Base-by-base conservation (phyloP, 2,113 vertebrate genomes). In the Melanerpes aurifrons region DNA sequence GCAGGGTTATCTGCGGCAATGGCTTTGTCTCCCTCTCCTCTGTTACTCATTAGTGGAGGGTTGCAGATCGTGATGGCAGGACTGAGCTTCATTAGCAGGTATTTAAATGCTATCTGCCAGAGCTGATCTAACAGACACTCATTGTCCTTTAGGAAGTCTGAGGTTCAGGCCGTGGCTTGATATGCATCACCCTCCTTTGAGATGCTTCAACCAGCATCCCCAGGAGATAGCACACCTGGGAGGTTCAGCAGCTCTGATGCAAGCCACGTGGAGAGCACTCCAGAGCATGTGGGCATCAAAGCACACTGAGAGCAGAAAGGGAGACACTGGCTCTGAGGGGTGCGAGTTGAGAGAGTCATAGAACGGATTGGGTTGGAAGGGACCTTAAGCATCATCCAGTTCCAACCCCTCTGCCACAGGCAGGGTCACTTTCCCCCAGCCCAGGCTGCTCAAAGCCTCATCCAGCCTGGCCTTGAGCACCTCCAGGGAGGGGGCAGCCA, bases 61-160 rank as follows among this genome's bases (percentile, higher is more conserved):
- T 71, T 59, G 61, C 64, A 53, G 87, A 67, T 74, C 90, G 2
- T 90, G 63, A 91, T 74, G 86, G 19, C 72, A 74, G 79, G 18
- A 53, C n/a, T 8, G 72, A 79, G 76, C 79, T 73, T 86, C 66
- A 96, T 96, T 95, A 96, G 94, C 96, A 64, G 94, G 3, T 95
- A 67, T 92, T 96, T 77, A 67, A 94, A 58, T 2, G 40, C 37
- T 87, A 91, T 86, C 85, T 62, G 2, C 50, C 12, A 7, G 17
- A 13, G 12, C 16, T 2, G 62, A 61, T 22, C 9, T 13, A 72
- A 48, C 47, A 80, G 82, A 82, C 45, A 6, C 78, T 56, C 72
- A 29, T 59, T 90, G 87, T 67, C 72, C 63, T 56, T 71, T 68
- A 14, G 86, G 79, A 71, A 86, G 69, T 75, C 71, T 61, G 71